These are phyloP conservation scores for Callopanchax toddi DNA, from an alignment of 2,113 vertebrate genomes.

Conservation along the genomic window DNA sequence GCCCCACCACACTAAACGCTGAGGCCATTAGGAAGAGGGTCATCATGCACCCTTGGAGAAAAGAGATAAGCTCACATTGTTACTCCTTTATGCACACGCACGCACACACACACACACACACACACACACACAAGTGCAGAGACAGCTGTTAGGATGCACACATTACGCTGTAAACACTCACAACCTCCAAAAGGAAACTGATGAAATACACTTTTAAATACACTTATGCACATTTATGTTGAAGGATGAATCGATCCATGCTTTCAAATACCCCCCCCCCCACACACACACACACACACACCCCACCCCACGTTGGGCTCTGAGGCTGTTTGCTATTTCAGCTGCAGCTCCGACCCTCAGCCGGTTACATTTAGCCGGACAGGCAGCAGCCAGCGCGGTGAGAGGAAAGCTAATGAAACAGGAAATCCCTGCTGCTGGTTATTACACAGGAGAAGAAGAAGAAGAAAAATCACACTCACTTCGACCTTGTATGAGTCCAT, in stretches of 20 bases:
- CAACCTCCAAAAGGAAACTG: conserved; percentile 10
- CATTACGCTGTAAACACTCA: conserved; percentile 10
- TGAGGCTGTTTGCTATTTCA: conserved; percentile 56
- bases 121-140: neutral
- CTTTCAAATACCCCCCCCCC: conserved; percentile 44
- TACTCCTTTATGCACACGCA: conserved; percentile 10
- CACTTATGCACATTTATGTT: neutral
- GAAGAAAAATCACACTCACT: conserved; percentile 34
- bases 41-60: conserved; percentile 42
- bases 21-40: conserved; percentile 36
- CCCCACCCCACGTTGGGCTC: conserved; percentile 27
- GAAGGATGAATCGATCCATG: conserved; percentile 40
- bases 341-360: conserved; percentile 51
- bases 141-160: conserved; percentile 11
- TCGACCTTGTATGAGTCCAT: conserved; percentile 55
- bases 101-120: no score
- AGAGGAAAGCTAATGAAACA: conserved; percentile 68
- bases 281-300: no score
- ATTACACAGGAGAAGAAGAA: conserved; percentile 38
- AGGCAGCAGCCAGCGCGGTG: conserved; percentile 34
- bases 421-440: conserved; percentile 52
- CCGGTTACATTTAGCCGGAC: conserved; percentile 50
- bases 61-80: conserved; percentile 46
- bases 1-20: conserved; percentile 19
- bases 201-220: neutral